A percentile compares a stretch with the other conserved stretches of the same genome.
Conservation (phyloP, 92 coral and sea anemone species). For the Umimayanthus kanabou region DNA sequence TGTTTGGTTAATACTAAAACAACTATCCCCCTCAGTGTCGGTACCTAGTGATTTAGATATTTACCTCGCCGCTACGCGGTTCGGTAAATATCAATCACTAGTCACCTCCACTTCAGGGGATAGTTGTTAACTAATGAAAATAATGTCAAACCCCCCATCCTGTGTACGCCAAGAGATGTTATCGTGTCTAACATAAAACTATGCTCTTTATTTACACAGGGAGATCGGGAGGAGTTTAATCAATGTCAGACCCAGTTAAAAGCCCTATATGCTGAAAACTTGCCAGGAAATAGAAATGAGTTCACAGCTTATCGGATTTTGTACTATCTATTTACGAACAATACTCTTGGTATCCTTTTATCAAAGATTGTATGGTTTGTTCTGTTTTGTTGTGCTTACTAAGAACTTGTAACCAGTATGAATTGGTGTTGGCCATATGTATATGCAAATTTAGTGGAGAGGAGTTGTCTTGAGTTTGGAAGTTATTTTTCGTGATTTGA, state of each 20-base stretch:
- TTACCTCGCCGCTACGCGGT: too few species aligned
- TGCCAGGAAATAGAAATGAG: constrained; percentile 75
- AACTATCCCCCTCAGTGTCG: too few species aligned
- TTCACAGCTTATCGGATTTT: constrained; percentile 91
- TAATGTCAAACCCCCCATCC: too few species aligned
- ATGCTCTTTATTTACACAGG: constrained; percentile 55
- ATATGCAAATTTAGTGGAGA: too few species aligned
- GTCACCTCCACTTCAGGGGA: too few species aligned
- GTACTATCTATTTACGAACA: constrained; percentile 84
- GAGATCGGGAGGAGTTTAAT: constrained; percentile 99
- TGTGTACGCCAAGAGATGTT: neutral
- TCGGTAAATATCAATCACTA: too few species aligned
- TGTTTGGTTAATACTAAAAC: too few species aligned
- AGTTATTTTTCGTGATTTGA: neutral
- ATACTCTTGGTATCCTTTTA: constrained; percentile 96
- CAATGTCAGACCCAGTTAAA: constrained; percentile 98
- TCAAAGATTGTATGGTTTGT: neutral
- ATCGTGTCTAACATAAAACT: neutral
- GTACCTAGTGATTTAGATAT: too few species aligned
- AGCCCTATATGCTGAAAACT: constrained; percentile 81
- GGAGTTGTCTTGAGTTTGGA: neutral
- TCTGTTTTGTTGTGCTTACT: neutral
- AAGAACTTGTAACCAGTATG: too few species aligned
- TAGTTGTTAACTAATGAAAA: too few species aligned
- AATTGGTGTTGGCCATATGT: neutral